Evolutionary conservation across 1,140 invertebrate species (phyloP), one percentile per base, ranked within the genome.

Genomic region (Scaptodrosophila lebanonensis): DNA sequence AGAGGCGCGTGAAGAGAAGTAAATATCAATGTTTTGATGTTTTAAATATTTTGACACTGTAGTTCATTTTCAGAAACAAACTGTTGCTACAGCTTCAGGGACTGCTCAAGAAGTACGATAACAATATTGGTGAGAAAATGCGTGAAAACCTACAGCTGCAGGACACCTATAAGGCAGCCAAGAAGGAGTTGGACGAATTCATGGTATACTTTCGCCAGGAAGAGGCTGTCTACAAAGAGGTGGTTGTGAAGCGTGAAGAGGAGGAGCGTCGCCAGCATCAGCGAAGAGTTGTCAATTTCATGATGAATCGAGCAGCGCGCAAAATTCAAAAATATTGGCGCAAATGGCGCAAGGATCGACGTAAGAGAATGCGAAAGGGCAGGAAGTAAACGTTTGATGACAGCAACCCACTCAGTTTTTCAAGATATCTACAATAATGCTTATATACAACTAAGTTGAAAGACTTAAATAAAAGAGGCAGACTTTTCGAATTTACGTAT

Each of bases 241-340:
- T 82, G 9, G 75, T 82, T 2, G 8, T 75, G 0, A 53, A 61
- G n/a, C 59, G 56, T 4, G 75, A 82, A 33, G 51, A 51, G 36
- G 75, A 82, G 18, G 75, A 82, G 12, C 69, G 57, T 1, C 50
- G 53, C 1, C 15, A 58, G 1, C 75, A 82, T 11, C 75, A 82
- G 11, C 25, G 69, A 11, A 59, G 53, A 7, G 53, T 82, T 4
- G 29, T 82, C 1, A 8, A 83, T 5, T 82, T 82, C 15, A 82
- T 83, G 75, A 82, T 82, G 62, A 82, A 82, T 52, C 76, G 75
- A 2, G 75, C 75, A 0, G 75, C 75, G 7, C 44, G 57, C 2
- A 59, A 52, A n/a, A 82, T 82, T 3, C 75, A 82, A 9, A 53
- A 58, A 15, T 82, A 82, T 33, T 82, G 70, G 70, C 61, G 59